Evolutionary conservation across 1,140 invertebrate genomes (phyloP).

Genomic region (Chironomus striatipennis): DNA sequence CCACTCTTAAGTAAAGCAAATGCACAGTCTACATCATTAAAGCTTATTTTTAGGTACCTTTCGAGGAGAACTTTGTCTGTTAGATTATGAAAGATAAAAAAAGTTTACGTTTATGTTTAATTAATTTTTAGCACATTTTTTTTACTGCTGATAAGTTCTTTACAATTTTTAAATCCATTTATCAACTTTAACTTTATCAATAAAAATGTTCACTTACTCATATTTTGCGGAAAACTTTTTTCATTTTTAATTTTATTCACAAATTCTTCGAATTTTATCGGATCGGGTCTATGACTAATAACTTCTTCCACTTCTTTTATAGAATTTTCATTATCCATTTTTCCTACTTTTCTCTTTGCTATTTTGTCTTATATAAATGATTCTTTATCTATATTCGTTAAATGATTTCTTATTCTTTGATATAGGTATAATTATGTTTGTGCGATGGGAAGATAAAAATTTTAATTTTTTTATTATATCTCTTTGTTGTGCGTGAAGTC

Average conservation of each 20-base stretch:
- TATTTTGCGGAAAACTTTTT: neutral
- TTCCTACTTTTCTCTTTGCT: neutral
- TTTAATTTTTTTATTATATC: neutral
- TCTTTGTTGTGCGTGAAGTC: neutral
- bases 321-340: neutral
- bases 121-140: too few relatives aligned
- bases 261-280: neutral
- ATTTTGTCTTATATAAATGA: neutral
- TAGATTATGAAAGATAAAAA: neutral
- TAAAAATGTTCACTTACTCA: neutral
- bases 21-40: neutral
- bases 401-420: too few relatives aligned
- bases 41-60: neutral
- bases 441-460: neutral
- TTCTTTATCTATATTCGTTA: too few relatives aligned
- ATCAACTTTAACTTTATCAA: neutral
- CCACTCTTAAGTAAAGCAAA: constrained; percentile 8
- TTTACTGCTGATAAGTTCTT: neutral
- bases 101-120: neutral
- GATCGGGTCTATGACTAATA: neutral
- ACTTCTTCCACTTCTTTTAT: neutral
- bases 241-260: neutral
- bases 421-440: neutral
- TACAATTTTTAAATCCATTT: neutral
- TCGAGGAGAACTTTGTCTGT: neutral